Base-by-base conservation (phyloP, 1,140 invertebrate species). In the Ectropis grisescens region DNA sequence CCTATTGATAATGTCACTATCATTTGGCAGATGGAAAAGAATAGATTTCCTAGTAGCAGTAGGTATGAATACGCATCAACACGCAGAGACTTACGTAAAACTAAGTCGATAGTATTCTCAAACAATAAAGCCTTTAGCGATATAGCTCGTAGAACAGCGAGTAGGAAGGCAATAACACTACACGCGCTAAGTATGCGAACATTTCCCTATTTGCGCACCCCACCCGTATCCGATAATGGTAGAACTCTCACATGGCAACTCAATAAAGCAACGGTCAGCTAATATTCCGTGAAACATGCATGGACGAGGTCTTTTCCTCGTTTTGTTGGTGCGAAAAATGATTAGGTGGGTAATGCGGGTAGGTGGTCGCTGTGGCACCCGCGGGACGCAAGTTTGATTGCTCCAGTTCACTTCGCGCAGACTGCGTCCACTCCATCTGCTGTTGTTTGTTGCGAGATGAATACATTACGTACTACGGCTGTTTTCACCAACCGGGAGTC, bases 321-420 rank as follows among this genome's bases (percentile, higher is more conserved):
- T 76, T 69, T 66, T 66, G 61, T 66, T 54, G 41, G 50, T 38
- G 51, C 57, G 68, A 80, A 80, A 80, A 80, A 80, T 76, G 58
- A 80, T 78, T 80, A 72, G 59, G 60, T 68, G 47, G 58, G 52
- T 65, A 60, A n/a, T n/a, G n/a, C n/a, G n/a, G n/a, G n/a, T n/a
- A n/a, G n/a, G n/a, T n/a, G n/a, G n/a, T n/a, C n/a, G 58, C 69
- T 56, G 58, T 46, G 57, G 59, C 46, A 47, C 69, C 56, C 61
- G 10, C 3, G 66, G 70, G 70, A 70, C 42, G 33, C 50, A 78
- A 81, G 64, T 78, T 81, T 76, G 70, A 78, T 78, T 81, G 70
- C 67, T 64, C n/a, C 57, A 42, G 47, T 58, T 53, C 56, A 54
- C 59, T 67, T 56, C 47, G 37, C 42, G 43, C 47, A 62, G 57